These are phyloP conservation scores for Lineus longissimus DNA, from an alignment of 1,140 invertebrate genomes.

Conservation along the genomic window DNA sequence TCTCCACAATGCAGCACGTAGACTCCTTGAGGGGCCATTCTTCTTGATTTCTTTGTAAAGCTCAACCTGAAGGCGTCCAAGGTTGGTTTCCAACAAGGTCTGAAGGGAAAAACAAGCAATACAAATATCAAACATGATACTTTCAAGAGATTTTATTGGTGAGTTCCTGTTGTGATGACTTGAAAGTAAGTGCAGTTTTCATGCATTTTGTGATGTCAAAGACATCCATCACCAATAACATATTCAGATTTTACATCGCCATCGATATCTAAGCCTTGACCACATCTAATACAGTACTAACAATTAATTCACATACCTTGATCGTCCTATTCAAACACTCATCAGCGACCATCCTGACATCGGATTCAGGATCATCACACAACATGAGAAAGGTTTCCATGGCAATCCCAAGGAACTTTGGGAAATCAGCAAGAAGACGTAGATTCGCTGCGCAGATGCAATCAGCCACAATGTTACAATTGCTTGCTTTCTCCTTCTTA, in stretches of 20 bases:
- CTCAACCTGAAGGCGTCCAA: conserved; percentile 71
- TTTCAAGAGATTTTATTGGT: no score
- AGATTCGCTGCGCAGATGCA: conserved; percentile 61
- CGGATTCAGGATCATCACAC: conserved; percentile 73
- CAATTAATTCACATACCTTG: no score
- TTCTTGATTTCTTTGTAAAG: conserved; percentile 78
- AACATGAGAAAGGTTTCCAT: conserved; percentile 69
- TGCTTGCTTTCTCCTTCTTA: conserved; percentile 68
- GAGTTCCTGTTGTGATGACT: no score
- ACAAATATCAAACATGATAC: background rate
- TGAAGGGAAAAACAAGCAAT: conserved; percentile 37
- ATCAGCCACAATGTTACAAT: conserved; percentile 67
- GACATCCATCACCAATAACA: no score
- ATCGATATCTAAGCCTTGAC: no score
- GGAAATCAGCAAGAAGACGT: conserved; percentile 59
- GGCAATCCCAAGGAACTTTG: conserved; percentile 65
- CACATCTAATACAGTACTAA: no score
- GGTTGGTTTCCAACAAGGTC: conserved; percentile 63
- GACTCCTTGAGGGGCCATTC: conserved; percentile 65
- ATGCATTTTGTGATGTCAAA: no score
- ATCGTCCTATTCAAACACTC: conserved; percentile 77
- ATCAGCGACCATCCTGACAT: conserved; percentile 73
- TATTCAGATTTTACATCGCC: no score
- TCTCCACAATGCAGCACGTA: conserved; percentile 69
- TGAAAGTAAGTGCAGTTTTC: no score